Evolutionary conservation across 2,888 invertebrate species (phyloP).

Genomic region (Scaptomyza tumidula): DNA sequence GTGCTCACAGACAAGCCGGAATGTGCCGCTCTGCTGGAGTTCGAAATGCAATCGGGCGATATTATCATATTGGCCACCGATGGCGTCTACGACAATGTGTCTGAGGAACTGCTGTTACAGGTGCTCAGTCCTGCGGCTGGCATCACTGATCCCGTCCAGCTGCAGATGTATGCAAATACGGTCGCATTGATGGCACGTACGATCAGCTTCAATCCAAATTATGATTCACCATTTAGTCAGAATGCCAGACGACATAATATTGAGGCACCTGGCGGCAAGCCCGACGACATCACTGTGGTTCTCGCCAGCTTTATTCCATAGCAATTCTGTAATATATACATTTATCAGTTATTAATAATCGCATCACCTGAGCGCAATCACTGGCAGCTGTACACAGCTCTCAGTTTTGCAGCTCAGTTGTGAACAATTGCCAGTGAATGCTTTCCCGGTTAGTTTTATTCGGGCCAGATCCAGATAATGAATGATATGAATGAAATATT

Average conservation of each 20-base stretch:
- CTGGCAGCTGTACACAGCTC: slow-evolving; percentile 38
- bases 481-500: not conserved
- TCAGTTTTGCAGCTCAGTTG: slow-evolving; percentile 15
- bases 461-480: not conserved
- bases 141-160: slow-evolving; percentile 88
- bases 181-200: slow-evolving; percentile 97
- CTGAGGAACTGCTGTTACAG: slow-evolving; percentile 92
- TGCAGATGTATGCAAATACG: slow-evolving; percentile 95
- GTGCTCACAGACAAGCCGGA: slow-evolving; percentile 96
- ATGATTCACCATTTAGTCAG: slow-evolving; percentile 89
- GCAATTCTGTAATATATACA: not conserved
- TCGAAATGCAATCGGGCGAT: slow-evolving; percentile 93
- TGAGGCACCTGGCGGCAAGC: slow-evolving; percentile 97
- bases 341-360: not conserved
- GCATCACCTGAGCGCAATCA: slow-evolving; percentile 26
- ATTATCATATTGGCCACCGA: slow-evolving; percentile 97
- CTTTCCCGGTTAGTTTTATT: not conserved
- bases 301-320: slow-evolving; percentile 43
- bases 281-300: slow-evolving; percentile 92
- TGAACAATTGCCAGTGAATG: slow-evolving; percentile 41
- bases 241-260: slow-evolving; percentile 49
- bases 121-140: slow-evolving; percentile 91
- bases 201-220: slow-evolving; percentile 95
- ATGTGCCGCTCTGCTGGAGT: slow-evolving; percentile 93
- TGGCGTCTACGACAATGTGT: slow-evolving; percentile 98